Conservation (phyloP, 2,113 vertebrate species). For the Saguinus midas region DNA sequence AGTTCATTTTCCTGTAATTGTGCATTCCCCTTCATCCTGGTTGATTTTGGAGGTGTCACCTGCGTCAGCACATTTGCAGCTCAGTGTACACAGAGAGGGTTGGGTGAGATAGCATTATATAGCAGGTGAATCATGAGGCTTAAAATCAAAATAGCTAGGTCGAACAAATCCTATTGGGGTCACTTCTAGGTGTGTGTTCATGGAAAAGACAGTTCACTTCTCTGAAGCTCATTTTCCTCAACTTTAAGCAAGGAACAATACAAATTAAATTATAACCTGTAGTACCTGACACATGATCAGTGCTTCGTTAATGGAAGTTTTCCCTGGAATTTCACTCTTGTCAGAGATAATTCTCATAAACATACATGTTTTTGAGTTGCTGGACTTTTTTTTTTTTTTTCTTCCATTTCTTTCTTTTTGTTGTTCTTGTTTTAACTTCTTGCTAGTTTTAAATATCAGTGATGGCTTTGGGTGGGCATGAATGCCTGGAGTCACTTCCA, state of each 20-base stretch:
- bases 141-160: accelerated
- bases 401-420: not conserved
- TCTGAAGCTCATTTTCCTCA: not conserved
- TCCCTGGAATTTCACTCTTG: not conserved
- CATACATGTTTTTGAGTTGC: not conserved
- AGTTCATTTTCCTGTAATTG: not conserved
- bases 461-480: not conserved
- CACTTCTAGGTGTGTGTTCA: not conserved
- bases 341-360: not conserved
- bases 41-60: not conserved
- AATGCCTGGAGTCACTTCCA: not conserved
- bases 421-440: not conserved
- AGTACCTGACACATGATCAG: accelerated
- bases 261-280: not conserved
- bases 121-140: accelerated
- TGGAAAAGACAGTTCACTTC: not conserved
- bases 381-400: not conserved
- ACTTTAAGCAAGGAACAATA: not conserved
- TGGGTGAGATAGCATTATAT: accelerated
- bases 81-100: accelerated
- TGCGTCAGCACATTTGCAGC: accelerated
- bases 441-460: not conserved
- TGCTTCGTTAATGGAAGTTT: not conserved
- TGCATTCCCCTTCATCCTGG: not conserved
- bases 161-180: accelerated